Base-by-base conservation (phyloP, 2,113 vertebrate species). In the Tichodroma muraria region DNA sequence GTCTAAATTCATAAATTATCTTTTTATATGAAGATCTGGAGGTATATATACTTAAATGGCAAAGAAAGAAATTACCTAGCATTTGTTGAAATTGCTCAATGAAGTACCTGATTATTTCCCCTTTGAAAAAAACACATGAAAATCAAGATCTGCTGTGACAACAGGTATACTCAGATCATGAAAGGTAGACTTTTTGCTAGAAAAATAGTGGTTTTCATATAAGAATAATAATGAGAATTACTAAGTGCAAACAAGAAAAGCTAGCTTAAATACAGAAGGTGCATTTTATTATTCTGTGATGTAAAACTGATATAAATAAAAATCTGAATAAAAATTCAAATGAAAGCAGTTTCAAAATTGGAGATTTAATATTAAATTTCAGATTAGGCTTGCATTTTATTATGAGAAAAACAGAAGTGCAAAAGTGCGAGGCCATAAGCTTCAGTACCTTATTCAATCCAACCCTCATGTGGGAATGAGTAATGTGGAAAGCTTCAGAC, bases 401-500 rank as follows among this genome's bases (percentile, higher is more conserved):
- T 60, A 49, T 16, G 18, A 87, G 42, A 78, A 83, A 70, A 89
- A 66, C 6, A 57, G 28, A 72, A 56, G 13, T 27, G 52, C 52
- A 84, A 56, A 78, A 64, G 33, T 52, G 42, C 1, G 1, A 61
- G 37, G 14, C 40, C 49, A 11, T 20, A 66, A 30, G 22, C 31
- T 90, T 35, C 14, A 13, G 18, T 52, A 22, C 20, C 59, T 77
- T 63, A 47, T 33, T 78, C 60, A 90, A 35, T 75, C 72, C 37
- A 91, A 2, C 7, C 40, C 30, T 69, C 5, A 0, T 86, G 49
- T 81, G 76, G 69, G 31, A 90, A 90, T 95, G 92, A 95, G 72
- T 91, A 88, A 95, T 53, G 57, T 45, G 20, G 70, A 71, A 94
- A 84, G 79, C 91, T 89, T 92, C 92, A 95, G 90, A 96, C 82